Evolutionary conservation across 2,113 vertebrate genomes (phyloP), one percentile per base, ranked within the genome.

Genomic region (Tragelaphus strepsiceros): DNA sequence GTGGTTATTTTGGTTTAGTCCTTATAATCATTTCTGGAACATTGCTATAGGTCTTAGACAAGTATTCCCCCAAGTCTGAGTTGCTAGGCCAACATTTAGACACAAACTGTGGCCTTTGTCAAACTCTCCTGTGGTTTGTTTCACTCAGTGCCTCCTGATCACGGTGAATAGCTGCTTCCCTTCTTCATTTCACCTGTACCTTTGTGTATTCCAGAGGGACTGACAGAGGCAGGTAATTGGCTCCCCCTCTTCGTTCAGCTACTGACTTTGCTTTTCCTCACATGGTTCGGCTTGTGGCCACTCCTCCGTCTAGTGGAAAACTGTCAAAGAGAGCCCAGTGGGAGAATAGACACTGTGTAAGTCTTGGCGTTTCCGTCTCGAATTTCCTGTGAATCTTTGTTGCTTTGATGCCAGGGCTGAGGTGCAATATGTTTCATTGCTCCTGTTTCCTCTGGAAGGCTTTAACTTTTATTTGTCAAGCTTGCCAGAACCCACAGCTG

Each of bases 401-500:
- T 93, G 43, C 43, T 83, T 67, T 89, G 56, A 94, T 22, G 39
- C 61, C 53, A 93, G 56, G 43, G 67, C 89, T 93, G 24, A 56
- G 85, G 28, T 56, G 16, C 62, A 88, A 0, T 96, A 39, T 91
- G 56, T 91, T 85, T 43, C 24, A 51, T 87, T 96, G 87, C 51
- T 94, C n/a, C 54, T 94, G 56, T 14, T 91, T 7, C 51, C 87
- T 90, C 43, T 97, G 74, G 30, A 88, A 82, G 78, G 61, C 54
- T 94, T 88, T 93, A 84, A 88, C n/a, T 61, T 96, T 14, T 17
- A 54, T 64, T 97, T 96, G 14, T 93, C 24, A 89, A 77, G 14
- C 78, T 30, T 93, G n/a, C 12, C 51, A 6, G 13, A 86, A 84
- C n/a, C 35, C 6, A 43, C 53, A 61, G 15, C 56, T n/a, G 39